Evolutionary conservation across 2,113 vertebrate genomes (phyloP), one percentile per base, ranked within the genome.

Genomic region (Melanerpes aurifrons): DNA sequence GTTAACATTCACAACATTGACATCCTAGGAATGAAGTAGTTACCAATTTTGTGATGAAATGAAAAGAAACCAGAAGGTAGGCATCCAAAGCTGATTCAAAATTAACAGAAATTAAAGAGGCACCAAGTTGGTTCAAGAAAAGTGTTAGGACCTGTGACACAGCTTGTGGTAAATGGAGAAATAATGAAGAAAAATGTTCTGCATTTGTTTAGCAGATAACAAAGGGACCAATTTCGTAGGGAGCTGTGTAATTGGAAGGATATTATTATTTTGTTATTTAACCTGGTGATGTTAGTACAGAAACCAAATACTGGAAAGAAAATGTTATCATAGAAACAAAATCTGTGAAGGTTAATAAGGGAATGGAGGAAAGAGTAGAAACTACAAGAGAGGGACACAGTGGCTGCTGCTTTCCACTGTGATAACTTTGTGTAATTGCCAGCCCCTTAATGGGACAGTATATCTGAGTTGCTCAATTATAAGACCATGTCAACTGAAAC

Each of bases 201-300:
- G 40, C 40, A 43, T 81, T 95, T 93, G 29, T 69, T 96, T 91
- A 67, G 86, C 72, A 92, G 89, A 58, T 81, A 81, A n/a, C 43
- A 80, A 91, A 94, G 22, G 12, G 47, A 53, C 74, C 90, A 69
- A 71, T 45, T 17, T 53, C 50, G 75, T 77, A 58, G 75, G 69
- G 89, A 87, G 26, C 40, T 74, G 64, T 57, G 54, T 83, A 91
- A 87, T 91, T 92, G 35, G 29, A 86, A 82, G n/a, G 48, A 62
- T 92, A 45, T 89, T 91, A 72, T 63, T 85, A 28, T 82, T 89
- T 84, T 90, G 91, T 83, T 53, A 7, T 53, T 53, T 92, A 93
- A 92, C 32, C 18, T 92, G 81, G 53, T 81, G 9, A 19, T 67
- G 37, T 83, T 88, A 71, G 58, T 67, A 58, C 45, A 56, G 54